Evolutionary conservation across 2,797 vertebrate species (phyloP).

Genomic region (Rhinophrynus dorsalis): DNA sequence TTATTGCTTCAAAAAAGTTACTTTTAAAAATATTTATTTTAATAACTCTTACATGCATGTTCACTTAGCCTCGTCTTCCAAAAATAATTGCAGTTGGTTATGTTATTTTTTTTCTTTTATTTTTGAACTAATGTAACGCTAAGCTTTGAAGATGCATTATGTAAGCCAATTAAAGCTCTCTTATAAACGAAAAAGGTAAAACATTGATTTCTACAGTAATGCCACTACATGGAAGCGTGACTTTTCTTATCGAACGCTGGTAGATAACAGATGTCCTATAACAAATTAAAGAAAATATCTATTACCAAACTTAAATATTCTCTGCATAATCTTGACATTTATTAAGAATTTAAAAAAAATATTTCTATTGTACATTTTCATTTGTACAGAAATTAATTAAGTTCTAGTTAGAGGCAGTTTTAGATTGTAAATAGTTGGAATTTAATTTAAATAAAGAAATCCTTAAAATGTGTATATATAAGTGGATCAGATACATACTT

Average conservation of each 20-base stretch:
- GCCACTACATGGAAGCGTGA: conserved; percentile 43
- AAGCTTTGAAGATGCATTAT: conserved; percentile 38
- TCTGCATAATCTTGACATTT: conserved; percentile 57
- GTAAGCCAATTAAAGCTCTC: conserved; percentile 34
- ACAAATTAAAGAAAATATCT: conserved; percentile 36
- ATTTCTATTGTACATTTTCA: conserved; percentile 53
- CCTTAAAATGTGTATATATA: too few relatives aligned
- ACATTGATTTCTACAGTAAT: conserved; percentile 47
- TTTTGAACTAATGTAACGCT: conserved; percentile 38
- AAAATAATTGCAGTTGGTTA: not conserved
- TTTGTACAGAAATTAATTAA: conserved; percentile 55
- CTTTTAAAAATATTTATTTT: too few relatives aligned
- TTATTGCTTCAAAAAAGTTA: too few relatives aligned
- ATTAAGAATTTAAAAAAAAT: conserved; percentile 54
- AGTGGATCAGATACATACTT: too few relatives aligned
- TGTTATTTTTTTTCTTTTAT: conserved; percentile 32
- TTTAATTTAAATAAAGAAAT: too few relatives aligned
- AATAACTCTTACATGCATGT: too few relatives aligned
- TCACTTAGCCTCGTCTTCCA: too few relatives aligned
- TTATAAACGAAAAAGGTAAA: conserved; percentile 44
- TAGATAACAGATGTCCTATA: conserved; percentile 40
- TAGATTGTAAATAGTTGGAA: too few relatives aligned
- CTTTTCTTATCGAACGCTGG: conserved; percentile 18
- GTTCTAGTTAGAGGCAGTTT: conserved; percentile 46
- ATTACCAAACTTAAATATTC: conserved; percentile 51